Base-by-base conservation (phyloP, 2,888 invertebrate species). In the Perizoma affinitatum region DNA sequence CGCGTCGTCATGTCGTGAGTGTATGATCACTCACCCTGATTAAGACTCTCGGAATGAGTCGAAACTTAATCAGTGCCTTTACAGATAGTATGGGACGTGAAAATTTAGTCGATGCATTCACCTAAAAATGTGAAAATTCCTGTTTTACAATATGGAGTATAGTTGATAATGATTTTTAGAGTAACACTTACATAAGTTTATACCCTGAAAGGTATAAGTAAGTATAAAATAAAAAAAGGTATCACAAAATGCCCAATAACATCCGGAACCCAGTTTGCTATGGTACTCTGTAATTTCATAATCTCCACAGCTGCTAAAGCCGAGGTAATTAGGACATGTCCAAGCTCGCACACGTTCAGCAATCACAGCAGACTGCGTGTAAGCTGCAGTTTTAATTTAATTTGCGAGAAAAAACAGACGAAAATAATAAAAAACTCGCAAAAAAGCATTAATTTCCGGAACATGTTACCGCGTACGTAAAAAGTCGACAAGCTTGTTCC, bases 391-490 rank as follows among this genome's bases (percentile, higher is more conserved):
- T 47, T 65, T 67, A 69, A 67, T 67, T 67, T 55, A 69, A 67
- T 69, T 67, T 63, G 56, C 61, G 54, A 42, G 57, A 57, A 62
- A 65, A 60, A 54, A 41, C 44, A 43, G 38, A 40, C 54, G 59
- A 63, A 67, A 49, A 44, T 34, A 40, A 47, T 11, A 47, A 61
- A 58, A 58, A 54, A 38, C 50, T 44, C 45, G 54, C 63, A 63
- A 66, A 64, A 65, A 66, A 63, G 53, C 64, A 62, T 63, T 67
- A 66, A 67, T 67, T 65, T 64, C 59, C 60, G 50, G 62, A 61
- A 64, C 67, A 66, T 55, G 62, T 62, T 48, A 55, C 58, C 45
- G 48, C 45, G 52, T 58, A 65, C 43, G 52, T 58, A 65, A 67
- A 65, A 67, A 67, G 56, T 58, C 50, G 60, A 54, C 63, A 53